Percentiles rank a stretch among this genome's conserved stretches.
Conservation (phyloP, 2,888 invertebrate species). For the Physocephala rufipes region DNA sequence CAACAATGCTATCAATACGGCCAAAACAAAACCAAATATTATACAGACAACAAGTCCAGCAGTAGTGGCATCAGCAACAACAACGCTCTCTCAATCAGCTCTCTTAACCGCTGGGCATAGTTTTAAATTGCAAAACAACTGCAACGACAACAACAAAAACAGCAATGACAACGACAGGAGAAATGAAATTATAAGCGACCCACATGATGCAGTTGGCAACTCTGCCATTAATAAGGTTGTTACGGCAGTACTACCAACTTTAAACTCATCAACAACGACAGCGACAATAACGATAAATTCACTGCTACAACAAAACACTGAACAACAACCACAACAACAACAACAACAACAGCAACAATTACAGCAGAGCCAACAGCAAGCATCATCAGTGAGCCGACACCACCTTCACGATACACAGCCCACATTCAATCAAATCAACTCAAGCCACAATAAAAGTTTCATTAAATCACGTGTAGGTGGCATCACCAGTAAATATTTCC, state of each 20-base stretch:
- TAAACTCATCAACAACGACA: constrained; percentile 46
- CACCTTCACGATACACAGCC: constrained; percentile 58
- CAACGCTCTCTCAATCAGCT: constrained; percentile 46
- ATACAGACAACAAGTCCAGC: constrained; percentile 46
- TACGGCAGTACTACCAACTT: constrained; percentile 27
- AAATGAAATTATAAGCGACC: constrained; percentile 10
- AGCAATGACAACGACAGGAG: constrained; percentile 42
- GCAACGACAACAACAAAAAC: constrained; percentile 48
- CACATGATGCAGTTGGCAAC: constrained; percentile 19
- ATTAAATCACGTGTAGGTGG: constrained; percentile 56
- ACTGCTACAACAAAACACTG: constrained; percentile 51
- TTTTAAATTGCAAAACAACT: constrained; percentile 43
- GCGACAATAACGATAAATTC: constrained; percentile 44
- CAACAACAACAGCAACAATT: constrained; percentile 38
- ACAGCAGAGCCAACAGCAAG: constrained; percentile 45
- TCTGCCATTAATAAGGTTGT: constrained; percentile 25
- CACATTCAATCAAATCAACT: constrained; percentile 54
- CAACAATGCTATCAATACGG: constrained; percentile 45
- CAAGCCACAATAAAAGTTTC: constrained; percentile 48
- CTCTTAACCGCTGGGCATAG: not conserved
- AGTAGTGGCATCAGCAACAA: constrained; percentile 40
- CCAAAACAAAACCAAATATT: constrained; percentile 48
- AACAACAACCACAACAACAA: constrained; percentile 28
- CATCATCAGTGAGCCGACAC: constrained; percentile 45
- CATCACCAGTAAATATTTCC: constrained; percentile 11